These are phyloP conservation scores for Cricetomys ansorgei DNA, from an alignment of 2,113 vertebrate genomes.

Conservation along the genomic window DNA sequence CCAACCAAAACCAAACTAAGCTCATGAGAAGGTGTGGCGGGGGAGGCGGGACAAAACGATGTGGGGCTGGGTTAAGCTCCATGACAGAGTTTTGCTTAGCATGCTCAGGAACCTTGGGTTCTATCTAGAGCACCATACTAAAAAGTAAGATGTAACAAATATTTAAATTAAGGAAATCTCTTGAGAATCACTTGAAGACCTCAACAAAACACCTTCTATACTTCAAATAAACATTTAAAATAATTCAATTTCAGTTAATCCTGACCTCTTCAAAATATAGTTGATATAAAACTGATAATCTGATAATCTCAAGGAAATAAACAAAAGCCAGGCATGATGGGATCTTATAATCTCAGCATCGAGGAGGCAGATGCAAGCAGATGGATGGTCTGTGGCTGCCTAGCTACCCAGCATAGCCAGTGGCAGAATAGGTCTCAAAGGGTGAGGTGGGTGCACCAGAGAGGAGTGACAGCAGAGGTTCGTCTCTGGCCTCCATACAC, in stretches of 20 bases:
- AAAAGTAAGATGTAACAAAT: background rate
- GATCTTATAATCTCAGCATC: background rate
- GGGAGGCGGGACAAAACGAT: background rate
- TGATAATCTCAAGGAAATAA: background rate
- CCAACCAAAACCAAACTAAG: slow-evolving; percentile 47
- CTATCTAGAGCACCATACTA: background rate
- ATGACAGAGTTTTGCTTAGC: background rate
- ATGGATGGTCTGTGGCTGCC: background rate
- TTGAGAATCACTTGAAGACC: slow-evolving; percentile 14
- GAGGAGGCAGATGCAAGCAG: background rate
- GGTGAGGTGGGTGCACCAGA: background rate
- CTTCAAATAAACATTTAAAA: slow-evolving; percentile 56
- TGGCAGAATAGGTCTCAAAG: background rate
- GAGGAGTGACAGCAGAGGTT: background rate
- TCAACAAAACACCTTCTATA: slow-evolving; percentile 47
- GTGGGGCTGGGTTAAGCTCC: background rate
- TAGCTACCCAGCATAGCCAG: background rate
- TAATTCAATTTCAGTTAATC: slow-evolving; percentile 39
- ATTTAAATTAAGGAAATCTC: background rate
- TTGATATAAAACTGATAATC: background rate
- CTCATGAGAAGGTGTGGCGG: background rate
- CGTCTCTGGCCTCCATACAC: background rate
- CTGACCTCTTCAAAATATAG: slow-evolving; percentile 20
- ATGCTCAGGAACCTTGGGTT: background rate
- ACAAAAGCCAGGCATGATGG: background rate